phyloP scores from a whole-genome alignment of 2,888 invertebrate genomes.

The Morinoia aosen region DNA sequence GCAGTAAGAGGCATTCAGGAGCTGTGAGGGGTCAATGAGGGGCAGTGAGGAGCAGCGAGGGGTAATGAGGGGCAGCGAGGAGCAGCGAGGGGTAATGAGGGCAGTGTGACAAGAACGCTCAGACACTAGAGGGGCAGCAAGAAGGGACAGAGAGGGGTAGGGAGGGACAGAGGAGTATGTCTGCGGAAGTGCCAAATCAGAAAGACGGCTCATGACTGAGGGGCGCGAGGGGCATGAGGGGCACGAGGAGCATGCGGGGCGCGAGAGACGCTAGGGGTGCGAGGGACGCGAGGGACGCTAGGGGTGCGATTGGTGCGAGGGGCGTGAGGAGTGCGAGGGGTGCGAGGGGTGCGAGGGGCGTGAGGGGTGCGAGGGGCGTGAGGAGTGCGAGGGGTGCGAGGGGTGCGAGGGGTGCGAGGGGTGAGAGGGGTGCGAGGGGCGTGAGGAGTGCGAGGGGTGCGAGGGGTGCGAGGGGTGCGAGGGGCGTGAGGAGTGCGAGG shows the following conservation, averaged over 20 bases:
- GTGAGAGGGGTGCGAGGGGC: too few species aligned
- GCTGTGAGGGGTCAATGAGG: neutral
- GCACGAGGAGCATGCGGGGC: too few species aligned
- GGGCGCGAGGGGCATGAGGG: neutral
- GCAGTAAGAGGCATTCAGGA: neutral
- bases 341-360: too few species aligned
- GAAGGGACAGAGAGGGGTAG: neutral
- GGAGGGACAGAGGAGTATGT: neutral
- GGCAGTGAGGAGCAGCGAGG: neutral
- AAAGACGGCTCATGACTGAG: neutral
- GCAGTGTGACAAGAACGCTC: neutral
- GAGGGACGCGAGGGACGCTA: too few species aligned
- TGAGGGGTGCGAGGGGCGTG: too few species aligned
- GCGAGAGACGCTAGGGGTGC: neutral
- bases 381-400: too few species aligned
- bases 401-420: too few species aligned
- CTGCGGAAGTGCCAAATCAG: slow-evolving; percentile 2
- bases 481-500: too few species aligned
- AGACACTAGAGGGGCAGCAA: neutral
- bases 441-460: too few species aligned
- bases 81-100: neutral
- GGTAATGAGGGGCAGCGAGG: neutral
- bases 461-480: too few species aligned
- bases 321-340: too few species aligned
- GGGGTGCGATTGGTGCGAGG: too few species aligned